A percentile compares a stretch with the other conserved stretches of the same genome.
Evolutionary conservation across 2,888 invertebrate species (phyloP).

Genomic region (Drosophila anomalata): DNA sequence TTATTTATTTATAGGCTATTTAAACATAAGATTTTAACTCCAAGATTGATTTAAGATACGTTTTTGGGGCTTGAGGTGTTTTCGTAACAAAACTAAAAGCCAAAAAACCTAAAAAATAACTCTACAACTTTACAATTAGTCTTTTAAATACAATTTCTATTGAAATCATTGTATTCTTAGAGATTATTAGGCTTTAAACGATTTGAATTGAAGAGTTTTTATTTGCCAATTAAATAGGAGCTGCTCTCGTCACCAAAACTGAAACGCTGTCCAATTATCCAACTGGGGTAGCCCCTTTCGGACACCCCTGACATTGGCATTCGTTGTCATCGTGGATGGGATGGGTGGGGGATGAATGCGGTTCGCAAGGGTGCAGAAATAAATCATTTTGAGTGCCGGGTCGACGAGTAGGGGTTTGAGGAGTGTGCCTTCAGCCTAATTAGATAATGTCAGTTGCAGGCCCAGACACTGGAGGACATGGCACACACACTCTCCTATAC

Average conservation of each 20-base stretch:
- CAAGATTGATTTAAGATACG: too few species aligned
- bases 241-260: not conserved
- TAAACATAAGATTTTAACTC: too few species aligned
- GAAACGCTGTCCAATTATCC: not conserved
- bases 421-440: conserved; percentile 63
- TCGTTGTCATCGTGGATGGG: conserved; percentile 48
- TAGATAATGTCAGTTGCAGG: conserved; percentile 78
- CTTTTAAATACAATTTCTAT: too few species aligned
- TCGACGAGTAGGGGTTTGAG: not conserved
- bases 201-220: not conserved
- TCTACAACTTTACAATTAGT: too few species aligned
- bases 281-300: not conserved
- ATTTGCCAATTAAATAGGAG: not conserved
- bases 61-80: too few species aligned
- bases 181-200: not conserved
- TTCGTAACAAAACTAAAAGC: too few species aligned
- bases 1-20: too few species aligned
- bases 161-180: too few species aligned
- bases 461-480: conserved; percentile 24
- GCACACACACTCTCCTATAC: conserved; percentile 26
- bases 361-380: conserved; percentile 37
- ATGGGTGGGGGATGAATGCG: not conserved
- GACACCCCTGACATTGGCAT: conserved; percentile 65
- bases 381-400: conserved; percentile 58
- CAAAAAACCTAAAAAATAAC: too few species aligned